Base-by-base conservation (phyloP, 23 tunicate species). In the Ascidia mentula region DNA sequence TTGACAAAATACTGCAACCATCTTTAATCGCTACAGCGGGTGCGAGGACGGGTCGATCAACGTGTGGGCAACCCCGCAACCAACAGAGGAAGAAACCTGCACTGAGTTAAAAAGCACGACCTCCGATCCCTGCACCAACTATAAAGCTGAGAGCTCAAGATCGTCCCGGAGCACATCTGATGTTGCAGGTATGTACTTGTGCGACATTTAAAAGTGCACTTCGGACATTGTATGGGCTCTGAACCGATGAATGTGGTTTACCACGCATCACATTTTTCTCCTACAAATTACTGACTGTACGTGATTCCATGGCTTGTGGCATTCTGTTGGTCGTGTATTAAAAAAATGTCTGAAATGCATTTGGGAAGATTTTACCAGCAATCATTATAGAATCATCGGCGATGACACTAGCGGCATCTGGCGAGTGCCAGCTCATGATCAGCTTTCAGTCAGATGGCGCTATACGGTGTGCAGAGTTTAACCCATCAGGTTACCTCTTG, bases 21-120 rank as follows among this genome's bases (percentile, higher is more conserved):
- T n/a, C n/a, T n/a, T 6, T 5, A 5, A 20, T 53, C 24, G 65
- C 33, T 69, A 65, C 65, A 88, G 93, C 24, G 93, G 93, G 17
- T 72, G 82, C 42, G 80, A 77, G 60, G 77, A 88, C 73, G 93
- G 93, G n/a, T 46, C 79, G n/a, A 76, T 78, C 35, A 74, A 82
- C 37, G 87, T 82, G 5, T 82, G 93, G 93, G 72, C 45, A 20
- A 28, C 73, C 0, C 79, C 86, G 45, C 86, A 82, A 37, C 86
- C 86, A 6, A 37, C 45, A 34, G 79, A 73, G 70, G 46, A 38
- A 31, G 86, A 46, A 26, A 72, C 53, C 46, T 69, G 59, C 18
- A 39, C 39, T 18, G 86, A 82, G 35, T 35, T 82, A 30, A 37
- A 65, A 39, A 37, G 74, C 32, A 65, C 88, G 7, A 74, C 88